These are phyloP conservation scores for Crocallis elinguaria DNA, from an alignment of 2,888 invertebrate species.

Conservation along the genomic window DNA sequence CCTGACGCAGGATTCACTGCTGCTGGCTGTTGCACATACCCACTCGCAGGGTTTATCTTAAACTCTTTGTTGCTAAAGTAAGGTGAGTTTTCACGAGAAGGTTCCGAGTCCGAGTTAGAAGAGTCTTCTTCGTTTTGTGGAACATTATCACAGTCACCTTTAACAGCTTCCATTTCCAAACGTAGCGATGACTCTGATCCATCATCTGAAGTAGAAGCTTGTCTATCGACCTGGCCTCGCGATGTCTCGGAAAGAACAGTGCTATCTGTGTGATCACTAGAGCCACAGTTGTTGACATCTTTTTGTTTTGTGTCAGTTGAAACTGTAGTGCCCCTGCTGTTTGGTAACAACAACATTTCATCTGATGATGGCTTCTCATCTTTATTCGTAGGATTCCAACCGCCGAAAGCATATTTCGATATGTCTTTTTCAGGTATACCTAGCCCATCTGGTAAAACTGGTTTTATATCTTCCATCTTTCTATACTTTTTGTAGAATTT, in stretches of 20 bases:
- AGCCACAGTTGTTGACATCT: conserved; percentile 67
- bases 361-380: conserved; percentile 79
- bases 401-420: conserved; percentile 70
- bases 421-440: conserved; percentile 76
- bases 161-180: conserved; percentile 63
- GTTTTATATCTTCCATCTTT: conserved; percentile 88
- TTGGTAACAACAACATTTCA: conserved; percentile 74
- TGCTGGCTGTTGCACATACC: conserved; percentile 62
- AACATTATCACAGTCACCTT: conserved; percentile 48
- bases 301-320: conserved; percentile 67
- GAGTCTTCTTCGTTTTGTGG: conserved; percentile 55
- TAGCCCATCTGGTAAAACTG: conserved; percentile 88
- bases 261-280: conserved; percentile 77
- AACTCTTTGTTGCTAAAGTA: conserved; percentile 65
- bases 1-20: conserved; percentile 55
- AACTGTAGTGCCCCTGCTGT: conserved; percentile 60
- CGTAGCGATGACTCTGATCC: conserved; percentile 72
- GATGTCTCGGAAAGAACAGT: conserved; percentile 77
- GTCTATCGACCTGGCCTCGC: conserved; percentile 65
- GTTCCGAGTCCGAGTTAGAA: conserved; percentile 60
- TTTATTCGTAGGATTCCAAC: conserved; percentile 70
- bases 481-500: conserved; percentile 86
- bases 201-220: conserved; percentile 72
- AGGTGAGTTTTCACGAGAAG: conserved; percentile 61
- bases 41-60: conserved; percentile 66